Percentiles rank a stretch among this genome's conserved stretches.
These are phyloP conservation scores for Parus major DNA, from an alignment of 2,113 vertebrate genomes.

Conservation along the genomic window DNA sequence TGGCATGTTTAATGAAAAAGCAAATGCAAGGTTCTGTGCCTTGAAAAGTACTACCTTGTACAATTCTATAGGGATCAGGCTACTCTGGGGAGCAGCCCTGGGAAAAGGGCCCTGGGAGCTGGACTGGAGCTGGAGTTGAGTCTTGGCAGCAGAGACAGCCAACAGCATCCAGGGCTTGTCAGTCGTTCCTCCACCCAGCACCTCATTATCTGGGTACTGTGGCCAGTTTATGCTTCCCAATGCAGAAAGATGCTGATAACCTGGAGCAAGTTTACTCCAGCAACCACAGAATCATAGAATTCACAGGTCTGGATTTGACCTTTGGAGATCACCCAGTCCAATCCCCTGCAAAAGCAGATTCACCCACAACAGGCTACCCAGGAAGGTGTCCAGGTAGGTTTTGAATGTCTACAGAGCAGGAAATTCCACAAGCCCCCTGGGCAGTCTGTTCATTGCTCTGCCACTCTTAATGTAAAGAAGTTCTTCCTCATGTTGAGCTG, in stretches of 20 bases:
- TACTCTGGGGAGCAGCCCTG: background rate
- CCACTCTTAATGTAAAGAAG: rapidly evolving
- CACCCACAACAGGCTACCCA: background rate
- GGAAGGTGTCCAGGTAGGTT: background rate
- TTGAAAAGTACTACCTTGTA: background rate
- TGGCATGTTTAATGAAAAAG: background rate
- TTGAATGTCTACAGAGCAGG: background rate
- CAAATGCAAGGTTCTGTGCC: background rate
- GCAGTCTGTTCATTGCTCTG: background rate
- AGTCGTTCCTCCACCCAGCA: background rate
- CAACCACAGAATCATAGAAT: background rate
- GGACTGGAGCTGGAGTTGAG: background rate
- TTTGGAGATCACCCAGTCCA: background rate
- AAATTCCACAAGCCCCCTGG: rapidly evolving
- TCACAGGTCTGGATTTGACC: background rate
- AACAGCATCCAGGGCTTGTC: background rate
- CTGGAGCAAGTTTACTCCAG: background rate
- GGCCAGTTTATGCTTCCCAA: background rate
- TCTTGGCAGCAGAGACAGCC: background rate
- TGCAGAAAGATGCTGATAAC: background rate
- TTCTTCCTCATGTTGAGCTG: background rate
- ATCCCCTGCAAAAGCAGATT: background rate
- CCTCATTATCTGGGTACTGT: background rate
- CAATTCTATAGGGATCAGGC: background rate
- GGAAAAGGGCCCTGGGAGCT: background rate